phyloP scores from a whole-genome alignment of 2,888 invertebrate species.

The Sesamia inferens region DNA sequence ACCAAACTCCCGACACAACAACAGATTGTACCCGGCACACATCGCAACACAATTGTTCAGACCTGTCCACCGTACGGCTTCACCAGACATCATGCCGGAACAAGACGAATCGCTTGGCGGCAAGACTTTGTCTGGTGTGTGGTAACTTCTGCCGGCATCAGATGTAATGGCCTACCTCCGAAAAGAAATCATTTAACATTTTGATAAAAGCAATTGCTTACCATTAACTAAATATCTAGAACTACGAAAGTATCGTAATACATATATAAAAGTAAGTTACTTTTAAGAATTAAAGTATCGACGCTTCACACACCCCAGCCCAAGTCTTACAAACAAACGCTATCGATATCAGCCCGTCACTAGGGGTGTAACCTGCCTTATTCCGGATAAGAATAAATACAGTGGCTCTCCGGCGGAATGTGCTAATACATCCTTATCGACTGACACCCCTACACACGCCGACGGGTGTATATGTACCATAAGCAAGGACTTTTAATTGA shows the following conservation, averaged over 20 bases:
- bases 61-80: no score
- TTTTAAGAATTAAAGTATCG: conserved; percentile 52
- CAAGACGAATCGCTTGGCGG: no score
- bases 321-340: conserved; percentile 52
- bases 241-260: not conserved
- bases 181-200: no score
- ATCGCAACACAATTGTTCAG: no score
- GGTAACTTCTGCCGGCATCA: no score
- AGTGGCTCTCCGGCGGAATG: conserved; percentile 87
- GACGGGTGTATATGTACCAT: conserved; percentile 48
- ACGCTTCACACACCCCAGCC: conserved; percentile 29
- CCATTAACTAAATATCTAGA: not conserved
- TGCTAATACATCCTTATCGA: conserved; percentile 90
- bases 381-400: conserved; percentile 89
- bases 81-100: no score
- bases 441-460: conserved; percentile 73
- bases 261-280: not conserved
- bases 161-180: no score
- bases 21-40: no score
- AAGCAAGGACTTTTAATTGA: conserved; percentile 54
- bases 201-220: not conserved
- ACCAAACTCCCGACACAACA: no score
- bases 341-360: conserved; percentile 76
- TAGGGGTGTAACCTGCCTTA: conserved; percentile 89
- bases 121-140: no score